Base-by-base conservation (phyloP, 2,113 vertebrate species). In the Brachypodius melanocephalos region DNA sequence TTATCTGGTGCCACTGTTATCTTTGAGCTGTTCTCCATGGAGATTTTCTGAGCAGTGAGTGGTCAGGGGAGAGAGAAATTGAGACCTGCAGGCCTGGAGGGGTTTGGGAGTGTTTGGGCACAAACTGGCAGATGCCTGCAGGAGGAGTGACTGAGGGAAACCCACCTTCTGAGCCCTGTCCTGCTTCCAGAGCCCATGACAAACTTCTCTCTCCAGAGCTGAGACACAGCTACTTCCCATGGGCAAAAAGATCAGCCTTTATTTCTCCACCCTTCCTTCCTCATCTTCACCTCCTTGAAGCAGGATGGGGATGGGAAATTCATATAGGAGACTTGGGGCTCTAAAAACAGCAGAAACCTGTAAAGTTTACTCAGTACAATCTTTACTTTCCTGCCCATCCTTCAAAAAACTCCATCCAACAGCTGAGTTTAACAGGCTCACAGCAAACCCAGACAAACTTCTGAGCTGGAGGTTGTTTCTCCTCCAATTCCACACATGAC, bases 1-100 rank as follows among this genome's bases (percentile, higher is more conserved):
- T 95, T 88, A 93, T 90, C 72, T 79, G 76, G 36, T 94, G 88
- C 21, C 14, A 43, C 43, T 24, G 14, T 29, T 95, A 40, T 89
- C 86, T 93, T 63, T 57, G 80, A 94, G 73, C 52, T 63, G 74
- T 45, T 93, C 34, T 93, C 80, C 49, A 4, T 1, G 2, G 61
- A 58, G 85, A 51, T 61, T 85, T 91, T 82, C 61, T n/a, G 45
- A 82, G 29, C 69, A 62, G 52, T 5, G 42, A 92, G 63, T 3
- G 1, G 74, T 78, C 80, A 84, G 65, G 14, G 36, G 49, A 26
- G 58, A 26, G 58, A 71, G 68, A 51, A 85, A 69, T 1, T 25
- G 88, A 91, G 75, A 77, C 21, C 28, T 51, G 7, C 4, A 21
- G 59, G 61, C 66, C 75, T 8, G 1, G 36, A 89, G 40, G 57